These are phyloP conservation scores for Melopsittacus undulatus DNA, from an alignment of 2,797 vertebrate species.

Conservation along the genomic window DNA sequence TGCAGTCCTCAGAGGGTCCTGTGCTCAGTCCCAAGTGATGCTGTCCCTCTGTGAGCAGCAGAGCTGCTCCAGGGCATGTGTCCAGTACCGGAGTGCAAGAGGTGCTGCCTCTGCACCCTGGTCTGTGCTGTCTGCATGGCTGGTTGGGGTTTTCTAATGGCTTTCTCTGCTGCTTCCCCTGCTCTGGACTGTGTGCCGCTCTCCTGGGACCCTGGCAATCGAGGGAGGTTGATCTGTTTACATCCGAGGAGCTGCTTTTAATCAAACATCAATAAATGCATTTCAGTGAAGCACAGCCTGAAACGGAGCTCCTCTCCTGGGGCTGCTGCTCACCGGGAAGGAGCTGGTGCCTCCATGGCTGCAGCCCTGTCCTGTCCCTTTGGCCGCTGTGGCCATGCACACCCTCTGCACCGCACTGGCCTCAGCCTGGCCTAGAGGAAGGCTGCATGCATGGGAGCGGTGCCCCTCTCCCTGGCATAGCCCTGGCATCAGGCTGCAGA, in stretches of 20 bases:
- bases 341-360: not conserved
- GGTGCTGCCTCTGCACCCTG: not conserved
- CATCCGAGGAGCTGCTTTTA: constrained; percentile 62
- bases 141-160: not conserved
- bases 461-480: accelerated
- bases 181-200: not conserved
- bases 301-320: not conserved
- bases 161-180: not conserved
- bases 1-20: not conserved
- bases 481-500: not conserved
- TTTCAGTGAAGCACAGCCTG: constrained; percentile 41
- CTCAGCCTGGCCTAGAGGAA: not conserved
- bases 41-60: not conserved
- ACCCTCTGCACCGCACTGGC: accelerated
- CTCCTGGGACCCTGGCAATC: constrained; percentile 24
- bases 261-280: constrained; percentile 65
- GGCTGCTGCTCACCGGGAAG: not conserved
- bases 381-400: accelerated
- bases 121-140: accelerated
- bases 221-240: constrained; percentile 56
- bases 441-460: not conserved
- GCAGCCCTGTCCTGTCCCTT: not conserved
- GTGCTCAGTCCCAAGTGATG: accelerated
- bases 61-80: not conserved
- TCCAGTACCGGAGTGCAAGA: accelerated